phyloP scores from a whole-genome alignment of 2,797 vertebrate species.

The Pteropus rufus region DNA sequence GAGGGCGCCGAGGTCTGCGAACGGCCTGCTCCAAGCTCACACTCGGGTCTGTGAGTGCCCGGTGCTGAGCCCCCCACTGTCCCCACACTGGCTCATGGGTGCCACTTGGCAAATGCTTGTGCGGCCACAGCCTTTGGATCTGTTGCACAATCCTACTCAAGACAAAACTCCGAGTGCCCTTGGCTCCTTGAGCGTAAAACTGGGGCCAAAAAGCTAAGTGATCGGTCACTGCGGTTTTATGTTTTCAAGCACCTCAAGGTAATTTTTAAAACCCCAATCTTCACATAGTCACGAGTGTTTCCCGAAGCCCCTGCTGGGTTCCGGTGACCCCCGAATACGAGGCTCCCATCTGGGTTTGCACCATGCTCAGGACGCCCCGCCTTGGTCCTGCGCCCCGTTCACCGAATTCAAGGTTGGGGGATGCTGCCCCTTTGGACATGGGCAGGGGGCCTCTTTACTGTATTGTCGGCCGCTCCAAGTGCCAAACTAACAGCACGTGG shows the following conservation, averaged over 20 bases:
- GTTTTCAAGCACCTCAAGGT: neutral
- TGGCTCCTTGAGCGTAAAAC: neutral
- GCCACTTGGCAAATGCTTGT: neutral
- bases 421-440: accelerated
- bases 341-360: too few relatives aligned
- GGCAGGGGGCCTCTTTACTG: accelerated
- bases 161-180: neutral
- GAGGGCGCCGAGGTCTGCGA: too few relatives aligned
- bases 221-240: neutral
- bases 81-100: too few relatives aligned
- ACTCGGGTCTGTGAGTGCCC: accelerated
- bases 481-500: neutral
- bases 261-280: neutral
- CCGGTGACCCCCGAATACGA: neutral
- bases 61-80: too few relatives aligned
- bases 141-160: neutral
- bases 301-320: accelerated
- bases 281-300: neutral
- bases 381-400: accelerated
- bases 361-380: accelerated
- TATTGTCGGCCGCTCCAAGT: accelerated
- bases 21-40: too few relatives aligned
- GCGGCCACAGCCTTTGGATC: accelerated
- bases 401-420: accelerated
- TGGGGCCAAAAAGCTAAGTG: neutral